phyloP scores from a whole-genome alignment of 2,113 vertebrate genomes.

The Geococcyx californianus region DNA sequence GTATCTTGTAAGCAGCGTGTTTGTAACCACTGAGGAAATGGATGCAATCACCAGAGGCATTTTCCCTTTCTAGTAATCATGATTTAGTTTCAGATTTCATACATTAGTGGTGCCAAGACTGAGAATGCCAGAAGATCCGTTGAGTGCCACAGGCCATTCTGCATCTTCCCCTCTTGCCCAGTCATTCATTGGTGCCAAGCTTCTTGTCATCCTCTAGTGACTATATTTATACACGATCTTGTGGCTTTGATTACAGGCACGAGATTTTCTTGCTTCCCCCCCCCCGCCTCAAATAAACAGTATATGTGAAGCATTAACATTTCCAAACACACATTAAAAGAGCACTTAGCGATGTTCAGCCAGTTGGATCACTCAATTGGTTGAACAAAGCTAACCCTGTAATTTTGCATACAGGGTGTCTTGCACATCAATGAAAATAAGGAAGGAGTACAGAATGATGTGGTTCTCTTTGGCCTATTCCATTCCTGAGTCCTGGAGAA shows the following conservation, averaged over 20 bases:
- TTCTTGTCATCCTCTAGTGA: background rate
- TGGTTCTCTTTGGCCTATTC: background rate
- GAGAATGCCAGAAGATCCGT: accelerated
- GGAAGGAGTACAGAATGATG: background rate
- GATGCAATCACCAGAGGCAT: accelerated
- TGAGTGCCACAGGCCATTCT: accelerated
- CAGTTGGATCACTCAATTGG: background rate
- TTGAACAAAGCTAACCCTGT: constrained; percentile 25
- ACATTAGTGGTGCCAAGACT: background rate
- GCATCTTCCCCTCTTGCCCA: background rate
- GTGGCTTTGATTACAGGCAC: background rate
- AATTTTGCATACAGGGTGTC: background rate
- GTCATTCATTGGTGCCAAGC: background rate
- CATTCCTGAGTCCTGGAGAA: background rate
- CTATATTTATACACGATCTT: background rate
- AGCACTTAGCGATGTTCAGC: constrained; percentile 32
- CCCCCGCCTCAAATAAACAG: background rate
- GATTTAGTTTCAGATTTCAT: background rate
- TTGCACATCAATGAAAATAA: background rate
- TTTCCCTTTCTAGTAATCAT: background rate
- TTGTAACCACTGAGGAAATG: accelerated
- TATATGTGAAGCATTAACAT: background rate
- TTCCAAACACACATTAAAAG: background rate
- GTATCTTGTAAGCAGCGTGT: accelerated
- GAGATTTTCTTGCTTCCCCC: too few relatives aligned